Evolutionary conservation across 2,888 invertebrate genomes (phyloP).

Genomic region (Dryomyza anilis): DNA sequence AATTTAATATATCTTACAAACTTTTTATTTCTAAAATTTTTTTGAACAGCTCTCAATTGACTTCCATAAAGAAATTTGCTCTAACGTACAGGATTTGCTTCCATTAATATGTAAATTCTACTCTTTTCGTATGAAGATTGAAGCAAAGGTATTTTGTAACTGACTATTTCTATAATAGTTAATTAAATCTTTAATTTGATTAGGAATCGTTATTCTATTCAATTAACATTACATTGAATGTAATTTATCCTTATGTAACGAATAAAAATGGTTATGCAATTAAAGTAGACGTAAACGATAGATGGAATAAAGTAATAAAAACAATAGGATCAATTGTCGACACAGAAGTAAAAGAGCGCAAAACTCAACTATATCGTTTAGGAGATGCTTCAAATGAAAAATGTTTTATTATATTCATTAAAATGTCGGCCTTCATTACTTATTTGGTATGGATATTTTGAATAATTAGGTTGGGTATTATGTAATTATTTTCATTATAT

Average conservation of each 20-base stretch:
- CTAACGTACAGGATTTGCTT: slow-evolving; percentile 47
- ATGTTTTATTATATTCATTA: slow-evolving; percentile 43
- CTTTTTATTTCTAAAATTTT: no score
- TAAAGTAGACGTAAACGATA: slow-evolving; percentile 39
- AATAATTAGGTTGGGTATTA: not conserved
- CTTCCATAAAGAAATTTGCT: slow-evolving; percentile 48
- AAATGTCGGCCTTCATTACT: slow-evolving; percentile 47
- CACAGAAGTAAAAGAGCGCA: slow-evolving; percentile 49
- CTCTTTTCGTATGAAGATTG: slow-evolving; percentile 46
- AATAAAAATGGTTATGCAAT: slow-evolving; percentile 44
- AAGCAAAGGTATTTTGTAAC: slow-evolving; percentile 41
- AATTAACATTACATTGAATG: slow-evolving; percentile 42
- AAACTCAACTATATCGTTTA: slow-evolving; percentile 37
- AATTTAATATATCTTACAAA: no score
- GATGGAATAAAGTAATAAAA: slow-evolving; percentile 47
- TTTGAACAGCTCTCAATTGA: slow-evolving; percentile 36
- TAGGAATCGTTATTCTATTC: slow-evolving; percentile 47
- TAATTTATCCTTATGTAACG: slow-evolving; percentile 50
- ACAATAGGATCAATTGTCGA: slow-evolving; percentile 48
- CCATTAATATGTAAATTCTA: slow-evolving; percentile 49
- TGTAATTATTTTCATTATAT: not conserved
- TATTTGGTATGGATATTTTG: slow-evolving; percentile 45
- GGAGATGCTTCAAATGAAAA: slow-evolving; percentile 39
- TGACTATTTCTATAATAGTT: not conserved
- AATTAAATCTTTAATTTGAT: not conserved